phyloP scores from a whole-genome alignment of 2,888 invertebrate genomes.

The Yponomeuta malinellus region DNA sequence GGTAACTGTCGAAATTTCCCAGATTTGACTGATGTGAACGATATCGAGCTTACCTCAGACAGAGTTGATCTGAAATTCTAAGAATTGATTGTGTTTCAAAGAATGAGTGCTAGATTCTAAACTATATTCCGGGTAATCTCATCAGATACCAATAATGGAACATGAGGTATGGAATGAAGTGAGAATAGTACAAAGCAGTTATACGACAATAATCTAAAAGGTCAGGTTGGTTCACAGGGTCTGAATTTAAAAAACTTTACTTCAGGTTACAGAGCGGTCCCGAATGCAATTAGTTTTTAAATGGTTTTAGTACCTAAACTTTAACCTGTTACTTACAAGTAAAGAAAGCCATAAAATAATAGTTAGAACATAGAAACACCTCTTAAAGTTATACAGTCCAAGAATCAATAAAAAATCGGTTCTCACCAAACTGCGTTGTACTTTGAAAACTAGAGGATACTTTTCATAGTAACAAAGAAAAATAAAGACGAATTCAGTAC shows the following conservation, averaged over 20 bases:
- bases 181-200: conserved; percentile 65
- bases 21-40: conserved; percentile 43
- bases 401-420: no score
- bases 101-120: conserved; percentile 39
- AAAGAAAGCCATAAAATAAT: background rate
- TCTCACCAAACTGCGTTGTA: conserved; percentile 48
- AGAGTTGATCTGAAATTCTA: conserved; percentile 57
- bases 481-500: no score
- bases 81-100: conserved; percentile 31
- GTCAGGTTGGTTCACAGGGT: no score
- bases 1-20: conserved; percentile 46
- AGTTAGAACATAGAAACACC: background rate
- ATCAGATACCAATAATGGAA: conserved; percentile 45
- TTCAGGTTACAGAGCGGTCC: no score
- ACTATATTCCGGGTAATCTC: conserved; percentile 52
- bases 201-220: conserved; percentile 29
- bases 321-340: background rate
- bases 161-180: conserved; percentile 37
- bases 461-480: conserved; percentile 16
- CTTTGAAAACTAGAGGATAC: conserved; percentile 39
- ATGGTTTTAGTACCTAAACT: background rate
- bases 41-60: conserved; percentile 65
- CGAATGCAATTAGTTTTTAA: no score
- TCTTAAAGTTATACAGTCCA: background rate
- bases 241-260: no score